Evolutionary conservation across 2,113 vertebrate species (phyloP), one percentile per base, ranked within the genome.

Genomic region (Tachysurus fulvidraco): DNA sequence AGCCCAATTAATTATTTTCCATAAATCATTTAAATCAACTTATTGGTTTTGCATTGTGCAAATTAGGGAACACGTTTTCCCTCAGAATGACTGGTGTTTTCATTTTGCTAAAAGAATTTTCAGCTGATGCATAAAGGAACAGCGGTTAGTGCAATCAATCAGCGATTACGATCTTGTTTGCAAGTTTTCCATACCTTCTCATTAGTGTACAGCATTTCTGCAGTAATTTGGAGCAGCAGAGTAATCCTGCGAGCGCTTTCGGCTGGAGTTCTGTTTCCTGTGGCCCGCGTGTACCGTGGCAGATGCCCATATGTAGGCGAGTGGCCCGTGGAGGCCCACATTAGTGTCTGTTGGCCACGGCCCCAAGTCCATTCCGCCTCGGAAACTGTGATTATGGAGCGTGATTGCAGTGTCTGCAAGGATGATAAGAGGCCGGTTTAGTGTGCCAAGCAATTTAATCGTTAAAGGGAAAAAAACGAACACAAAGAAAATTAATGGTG

Each of bases 371-470:
- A 94, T 93, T 95, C 93, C 88, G 89, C 94, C 93, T 92, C 91
- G 93, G 92, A 91, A 94, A 93, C 93, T 94, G 93, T 95, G 94
- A 95, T 95, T 95, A 94, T 93, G 93, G 91, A 91, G 90, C 92
- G 92, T 94, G 93, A 95, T 95, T 95, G 93, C 93, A 92, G 93
- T 91, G 94, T 94, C 94, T 93, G 92, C 84, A 28, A 93, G 90
- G 92, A 93, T 91, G 89, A 94, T 94, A 94, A 94, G 92, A 92
- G 92, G 93, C 92, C 91, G 84, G 87, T 89, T 86, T 87, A 74
- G 91, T 90, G 91, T 91, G 92, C 93, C 93, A 94, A 94, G 91
- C 92, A 93, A 91, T 93, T 92, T 90, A 90, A 90, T 59, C 71
- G 91, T 90, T 91, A 93, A 92, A 92, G 91, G 90, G 52, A 14